phyloP scores from a whole-genome alignment of 2,113 vertebrate genomes.

The Neogale vison region DNA sequence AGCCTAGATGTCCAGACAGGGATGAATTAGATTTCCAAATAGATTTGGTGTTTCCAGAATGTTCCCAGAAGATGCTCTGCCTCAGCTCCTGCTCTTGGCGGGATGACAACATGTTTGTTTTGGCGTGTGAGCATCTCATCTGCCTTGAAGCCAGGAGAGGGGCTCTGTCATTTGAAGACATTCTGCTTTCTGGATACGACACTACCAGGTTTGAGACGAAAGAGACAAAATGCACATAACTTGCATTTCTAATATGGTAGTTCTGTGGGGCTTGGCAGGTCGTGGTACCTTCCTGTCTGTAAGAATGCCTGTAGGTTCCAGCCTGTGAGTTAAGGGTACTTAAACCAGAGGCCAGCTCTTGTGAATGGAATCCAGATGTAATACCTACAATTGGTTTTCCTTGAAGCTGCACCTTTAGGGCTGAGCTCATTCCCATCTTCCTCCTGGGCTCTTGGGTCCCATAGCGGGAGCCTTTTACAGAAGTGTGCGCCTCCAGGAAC shows the following conservation, averaged over 20 bases:
- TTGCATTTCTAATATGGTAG: not conserved
- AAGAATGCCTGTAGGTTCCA: not conserved
- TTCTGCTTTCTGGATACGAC: not conserved
- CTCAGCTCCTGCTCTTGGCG: not conserved
- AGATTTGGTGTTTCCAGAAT: not conserved
- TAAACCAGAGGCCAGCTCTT: not conserved
- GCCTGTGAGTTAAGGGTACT: rapidly evolving
- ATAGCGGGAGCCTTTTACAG: not conserved
- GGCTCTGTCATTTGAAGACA: not conserved
- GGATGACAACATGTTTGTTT: too few relatives aligned
- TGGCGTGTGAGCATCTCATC: rapidly evolving
- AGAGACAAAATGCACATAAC: not conserved
- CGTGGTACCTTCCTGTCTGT: not conserved
- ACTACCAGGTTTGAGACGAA: not conserved
- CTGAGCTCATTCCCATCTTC: not conserved
- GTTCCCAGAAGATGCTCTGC: not conserved
- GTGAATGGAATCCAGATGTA: not conserved
- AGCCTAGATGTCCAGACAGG: rapidly evolving
- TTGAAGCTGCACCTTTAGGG: too few relatives aligned
- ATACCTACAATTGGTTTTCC: not conserved
- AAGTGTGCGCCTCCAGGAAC: not conserved
- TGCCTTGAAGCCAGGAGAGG: not conserved
- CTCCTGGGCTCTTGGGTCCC: not conserved
- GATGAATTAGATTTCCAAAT: not conserved
- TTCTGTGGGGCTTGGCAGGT: not conserved